These are phyloP conservation scores for Thymelicus acteon DNA, from an alignment of 2,888 invertebrate genomes.

Conservation along the genomic window DNA sequence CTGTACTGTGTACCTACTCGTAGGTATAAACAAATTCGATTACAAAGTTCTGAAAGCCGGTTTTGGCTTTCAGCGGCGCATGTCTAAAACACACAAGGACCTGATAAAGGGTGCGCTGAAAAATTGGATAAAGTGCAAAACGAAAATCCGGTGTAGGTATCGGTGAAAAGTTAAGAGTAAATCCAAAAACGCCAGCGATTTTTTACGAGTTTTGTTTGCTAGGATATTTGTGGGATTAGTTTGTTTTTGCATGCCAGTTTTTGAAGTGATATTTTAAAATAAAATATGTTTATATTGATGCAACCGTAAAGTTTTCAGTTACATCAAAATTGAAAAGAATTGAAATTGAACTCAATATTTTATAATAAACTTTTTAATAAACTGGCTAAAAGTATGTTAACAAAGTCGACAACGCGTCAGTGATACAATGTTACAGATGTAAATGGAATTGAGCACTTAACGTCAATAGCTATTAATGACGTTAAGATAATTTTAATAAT, in stretches of 20 bases:
- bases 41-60: slow-evolving; percentile 33
- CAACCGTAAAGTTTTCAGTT: no score
- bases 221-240: slow-evolving; percentile 11
- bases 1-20: slow-evolving; percentile 12
- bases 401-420: no score
- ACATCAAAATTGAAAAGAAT: no score
- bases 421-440: no score
- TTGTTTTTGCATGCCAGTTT: background rate
- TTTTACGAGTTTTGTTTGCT: slow-evolving; percentile 18
- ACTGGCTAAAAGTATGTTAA: no score
- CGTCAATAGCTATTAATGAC: background rate
- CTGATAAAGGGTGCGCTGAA: slow-evolving; percentile 23
- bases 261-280: no score
- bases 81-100: slow-evolving; percentile 31
- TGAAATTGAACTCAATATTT: no score
- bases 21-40: slow-evolving; percentile 32
- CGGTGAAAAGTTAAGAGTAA: slow-evolving; percentile 32
- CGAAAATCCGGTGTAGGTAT: slow-evolving; percentile 27
- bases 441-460: background rate
- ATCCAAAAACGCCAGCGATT: slow-evolving; percentile 24
- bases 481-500: background rate
- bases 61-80: slow-evolving; percentile 34
- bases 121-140: slow-evolving; percentile 35
- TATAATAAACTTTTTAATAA: no score
- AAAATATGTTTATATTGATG: no score